Evolutionary conservation across 2,113 vertebrate genomes (phyloP), one percentile per base, ranked within the genome.

Genomic region (Drymodes brunneopygia): DNA sequence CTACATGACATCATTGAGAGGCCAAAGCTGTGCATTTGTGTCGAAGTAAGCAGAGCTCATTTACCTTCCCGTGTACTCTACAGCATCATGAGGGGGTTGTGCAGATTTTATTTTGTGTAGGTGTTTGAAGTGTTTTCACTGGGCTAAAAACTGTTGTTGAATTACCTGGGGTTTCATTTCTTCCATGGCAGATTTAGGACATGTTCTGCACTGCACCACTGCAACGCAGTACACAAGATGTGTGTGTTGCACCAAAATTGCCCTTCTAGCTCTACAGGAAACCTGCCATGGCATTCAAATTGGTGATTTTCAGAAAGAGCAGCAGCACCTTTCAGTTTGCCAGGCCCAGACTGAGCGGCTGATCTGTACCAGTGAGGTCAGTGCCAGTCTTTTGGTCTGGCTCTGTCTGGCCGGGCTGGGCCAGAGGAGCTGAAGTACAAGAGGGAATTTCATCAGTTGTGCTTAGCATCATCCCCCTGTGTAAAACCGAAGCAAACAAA

Each of bases 201-300:
- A 14, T 11, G 27, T 62, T 79, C 53, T 66, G n/a, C n/a, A 20
- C 25, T 24, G 40, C 44, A 27, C 25, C 44, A 15, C 28, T 45
- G 35, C 29, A 53, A 4, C 5, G 0, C 44, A 80, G 58, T 23
- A 20, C 2, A 0, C 0, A 3, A 15, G 40, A 28, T 40, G 11
- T 20, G 38, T 51, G 29, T 13, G 36, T n/a, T 28, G 29, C 70
- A 53, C 48, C 56, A 23, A 35, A 86, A 44, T 28, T 12, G 15
- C 2, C 5, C 0, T 67, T 60, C 23, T 14, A 42, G 48, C 53
- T 45, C 44, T 60, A 2, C 27, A 57, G 66, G 28, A 64, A 90
- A 29, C 36, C 23, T 78, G 53, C 60, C 61, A 2, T 2, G 3
- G 61, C 44, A 47, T 6, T 64, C 3, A 2, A 20, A 25, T 3